A percentile compares a stretch with the other conserved stretches of the same genome.
These are phyloP conservation scores for Asteroscopus sphinx DNA, from an alignment of 2,888 invertebrate species.

Conservation along the genomic window DNA sequence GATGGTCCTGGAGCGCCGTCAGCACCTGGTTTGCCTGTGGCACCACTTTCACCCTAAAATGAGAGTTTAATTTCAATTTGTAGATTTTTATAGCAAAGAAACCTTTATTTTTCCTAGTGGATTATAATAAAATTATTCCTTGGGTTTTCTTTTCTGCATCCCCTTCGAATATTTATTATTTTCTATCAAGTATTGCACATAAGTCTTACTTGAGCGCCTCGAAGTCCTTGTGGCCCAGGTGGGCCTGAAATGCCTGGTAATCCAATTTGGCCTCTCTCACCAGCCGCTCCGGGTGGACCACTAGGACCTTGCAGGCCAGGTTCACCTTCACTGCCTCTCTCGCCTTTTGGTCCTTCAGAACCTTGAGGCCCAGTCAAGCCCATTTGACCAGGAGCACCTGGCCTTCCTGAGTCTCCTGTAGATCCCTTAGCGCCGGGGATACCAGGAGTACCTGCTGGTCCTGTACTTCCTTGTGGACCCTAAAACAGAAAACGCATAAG, in stretches of 20 bases:
- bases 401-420: slow-evolving; percentile 92
- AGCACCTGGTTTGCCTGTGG: slow-evolving; percentile 92
- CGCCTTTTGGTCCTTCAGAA: slow-evolving; percentile 93
- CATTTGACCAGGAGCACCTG: slow-evolving; percentile 91
- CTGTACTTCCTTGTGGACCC: slow-evolving; percentile 93
- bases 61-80: too few species aligned
- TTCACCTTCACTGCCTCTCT: slow-evolving; percentile 92
- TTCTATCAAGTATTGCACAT: too few species aligned
- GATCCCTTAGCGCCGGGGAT: slow-evolving; percentile 92
- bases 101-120: too few species aligned
- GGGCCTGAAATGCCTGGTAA: slow-evolving; percentile 92
- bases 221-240: slow-evolving; percentile 91
- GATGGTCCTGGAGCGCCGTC: slow-evolving; percentile 93
- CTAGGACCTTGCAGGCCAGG: slow-evolving; percentile 92
- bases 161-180: not conserved
- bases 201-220: slow-evolving; percentile 90
- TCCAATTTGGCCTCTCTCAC: slow-evolving; percentile 91
- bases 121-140: too few species aligned
- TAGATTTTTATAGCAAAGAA: too few species aligned
- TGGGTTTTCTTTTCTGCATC: too few species aligned
- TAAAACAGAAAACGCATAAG: slow-evolving; percentile 62
- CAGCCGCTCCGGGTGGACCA: slow-evolving; percentile 92
- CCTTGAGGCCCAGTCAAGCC: slow-evolving; percentile 93
- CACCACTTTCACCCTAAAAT: slow-evolving; percentile 92
- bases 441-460: slow-evolving; percentile 92